Conservation (phyloP, 2,888 invertebrate species). For the Ectemnius lituratus region DNA sequence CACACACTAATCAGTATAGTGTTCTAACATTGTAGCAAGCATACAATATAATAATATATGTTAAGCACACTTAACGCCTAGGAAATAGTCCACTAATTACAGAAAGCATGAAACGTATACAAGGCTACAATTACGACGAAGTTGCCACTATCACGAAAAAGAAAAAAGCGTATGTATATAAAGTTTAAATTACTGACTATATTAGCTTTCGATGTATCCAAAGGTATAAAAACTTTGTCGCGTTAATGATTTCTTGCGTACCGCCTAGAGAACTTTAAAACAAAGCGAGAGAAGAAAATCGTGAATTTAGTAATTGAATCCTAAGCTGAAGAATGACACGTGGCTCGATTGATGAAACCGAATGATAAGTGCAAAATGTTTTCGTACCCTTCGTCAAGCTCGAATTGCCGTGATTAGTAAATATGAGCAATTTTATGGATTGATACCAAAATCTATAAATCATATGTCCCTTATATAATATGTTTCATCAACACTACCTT, state of each 20-base stretch:
- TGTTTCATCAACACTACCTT: conserved; percentile 56
- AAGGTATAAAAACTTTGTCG: conserved; percentile 44
- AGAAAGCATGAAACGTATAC: conserved; percentile 46
- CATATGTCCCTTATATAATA: conserved; percentile 47
- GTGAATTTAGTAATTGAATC: conserved; percentile 10
- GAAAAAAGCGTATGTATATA: conserved; percentile 43
- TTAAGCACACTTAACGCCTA: conserved; percentile 55
- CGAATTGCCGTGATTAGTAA: conserved; percentile 33
- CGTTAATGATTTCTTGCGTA: conserved; percentile 41
- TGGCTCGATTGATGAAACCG: conserved; percentile 7
- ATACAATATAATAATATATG: conserved; percentile 32
- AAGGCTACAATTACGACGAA: conserved; percentile 25
- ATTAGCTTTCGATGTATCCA: conserved; percentile 46
- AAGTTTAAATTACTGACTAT: conserved; percentile 47
- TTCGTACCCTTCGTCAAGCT: conserved; percentile 26
- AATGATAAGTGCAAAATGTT: conserved; percentile 29
- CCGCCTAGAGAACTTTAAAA: conserved; percentile 35
- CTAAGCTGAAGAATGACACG: conserved; percentile 33
- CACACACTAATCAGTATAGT: conserved; percentile 53
- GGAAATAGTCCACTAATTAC: conserved; percentile 29
- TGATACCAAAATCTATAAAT: conserved; percentile 59
- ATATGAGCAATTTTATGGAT: conserved; percentile 56
- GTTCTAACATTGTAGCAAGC: conserved; percentile 48
- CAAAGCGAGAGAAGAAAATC: conserved; percentile 21
- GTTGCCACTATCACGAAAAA: conserved; percentile 29